Evolutionary conservation across 2,113 vertebrate genomes (phyloP), one percentile per base, ranked within the genome.

Genomic region (Oreocharis arfaki): DNA sequence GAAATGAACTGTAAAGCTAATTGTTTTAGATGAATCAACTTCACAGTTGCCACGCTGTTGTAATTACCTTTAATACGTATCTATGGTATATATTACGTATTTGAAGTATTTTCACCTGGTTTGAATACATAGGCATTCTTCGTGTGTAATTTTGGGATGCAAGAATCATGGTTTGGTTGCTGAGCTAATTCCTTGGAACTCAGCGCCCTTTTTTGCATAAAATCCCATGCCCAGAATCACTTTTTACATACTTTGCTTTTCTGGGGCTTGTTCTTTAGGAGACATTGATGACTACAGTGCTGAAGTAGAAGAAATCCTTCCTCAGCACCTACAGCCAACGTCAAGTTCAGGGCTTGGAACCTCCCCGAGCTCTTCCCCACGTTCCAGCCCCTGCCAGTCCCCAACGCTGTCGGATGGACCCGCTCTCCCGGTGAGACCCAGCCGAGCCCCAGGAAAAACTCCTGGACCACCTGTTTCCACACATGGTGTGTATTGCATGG

Each of bases 241-340:
- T 49, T 69, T 75, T 47, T 17, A 65, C 4, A 3, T 55, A 27
- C 6, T 55, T 78, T 76, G 71, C 50, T 91, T 59, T 63, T 47
- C 17, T 24, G 79, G 35, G n/a, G 21, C 32, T 95, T 80, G 24
- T 82, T n/a, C 16, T 81, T 39, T 70, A 99, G 99, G 99, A 70
- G 99, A 99, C 11, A 97, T 99, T 4, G 99, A 99, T 42, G 99
- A 99, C 84, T 98, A 98, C 6, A 98, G 97, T 71, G 97, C 98
- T 20, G 99, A 99, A 96, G 98, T 99, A 30, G 99, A 99, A 89
- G 99, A 99, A 83, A 98, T 99, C 60, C 98, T 99, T 67, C 99
- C 99, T 33, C 99, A 99, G 97, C 99, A 99, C 94, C 97, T 99
- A 11, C 99, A 99, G 97, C 99, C 98, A 1, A 96, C 98, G 6